Base-by-base conservation (phyloP, 1,140 invertebrate species). In the Danaus plexippus region DNA sequence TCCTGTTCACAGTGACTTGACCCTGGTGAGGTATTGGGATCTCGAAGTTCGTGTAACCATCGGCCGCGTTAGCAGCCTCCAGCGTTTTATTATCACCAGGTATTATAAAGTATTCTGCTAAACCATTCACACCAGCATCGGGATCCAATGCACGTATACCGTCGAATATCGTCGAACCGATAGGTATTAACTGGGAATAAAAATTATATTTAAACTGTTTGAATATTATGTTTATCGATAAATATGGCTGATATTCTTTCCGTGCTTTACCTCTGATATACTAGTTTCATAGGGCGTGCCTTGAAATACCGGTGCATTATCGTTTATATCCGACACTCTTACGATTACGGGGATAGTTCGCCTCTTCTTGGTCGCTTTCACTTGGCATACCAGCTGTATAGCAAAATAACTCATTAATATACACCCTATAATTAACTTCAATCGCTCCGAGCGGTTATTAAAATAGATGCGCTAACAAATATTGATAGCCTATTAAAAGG, bases 21-120 rank as follows among this genome's bases (percentile, higher is more conserved):
- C 95, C 95, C 82, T 96, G 95, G 85, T 97, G 95, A 7, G 95
- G 95, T 67, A 95, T 89, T 53, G 94, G 94, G 83, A 96, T 96
- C 56, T 92, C 90, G 81, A 97, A 96, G 70, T 90, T 92, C 12
- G 92, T 92, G 77, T 91, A 94, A 11, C 95, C 95, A 82, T 97
- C 95, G 7, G 90, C 92, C 43, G 92, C 89, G 51, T 90, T 89
- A 0, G 56, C 60, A 10, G 64, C 72, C 43, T 83, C 80, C 61
- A 85, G 47, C 0, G 80, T 84, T 12, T 90, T 89, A 59, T 89
- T 88, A 56, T 88, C 88, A 15, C 90, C 88, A 87, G 91, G 85
- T 71, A 87, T 83, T 59, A 94, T 90, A 53, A 90, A 92, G 75
- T 96, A 97, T 71, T 97, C 95, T 0, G 96, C 91, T 10, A 96